Evolutionary conservation across 1,140 invertebrate genomes (phyloP), one percentile per base, ranked within the genome.

Genomic region (Pogonomyrmex californicus): DNA sequence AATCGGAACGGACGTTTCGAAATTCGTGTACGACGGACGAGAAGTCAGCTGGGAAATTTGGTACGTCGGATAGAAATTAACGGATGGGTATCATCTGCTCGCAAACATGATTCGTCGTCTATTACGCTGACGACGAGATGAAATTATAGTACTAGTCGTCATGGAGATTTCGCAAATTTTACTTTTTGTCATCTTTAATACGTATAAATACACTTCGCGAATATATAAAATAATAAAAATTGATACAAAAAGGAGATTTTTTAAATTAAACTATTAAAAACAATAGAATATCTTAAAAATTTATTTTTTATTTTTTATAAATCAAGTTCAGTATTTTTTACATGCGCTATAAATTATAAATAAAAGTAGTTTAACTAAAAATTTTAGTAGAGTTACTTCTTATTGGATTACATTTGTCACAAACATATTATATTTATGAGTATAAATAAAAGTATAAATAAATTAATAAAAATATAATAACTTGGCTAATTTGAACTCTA

Each of bases 11-110:
- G 12, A 10, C 58, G 68, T 56, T 75, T 38, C 44, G 81, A 62
- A 85, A 85, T 85, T 51, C 70, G 56, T 51, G 62, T 58, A 70
- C 49, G 78, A 56, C 23, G 51, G 36, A 12, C 14, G 47, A 23
- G 63, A 81, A 81, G 65, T 81, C 78, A 81, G 63, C 23, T 44
- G 63, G 65, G 78, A 81, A 81, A 81, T 81, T 70, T 58, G 14
- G 51, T 44, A 70, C 38, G 63, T 81, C 14, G 77, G 62, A 81
- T 70, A 66, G 23, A 81, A 81, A 81, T 81, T 81, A 81, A 81
- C 49, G 76, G 63, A 70, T 58, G 36, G 17, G 38, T 44, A 81
- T 81, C 47, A 81, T 78, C 75, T 78, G 51, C 23, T 81, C 23
- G 38, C 65, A 44, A 70, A 81, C 38, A 70, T 49, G 38, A 81